A percentile compares a stretch with the other conserved stretches of the same genome.
These are phyloP conservation scores for Diacarnus erythraeanus DNA, from an alignment of 37 sponge, comb jelly and placozoan genomes.

Conservation along the genomic window DNA sequence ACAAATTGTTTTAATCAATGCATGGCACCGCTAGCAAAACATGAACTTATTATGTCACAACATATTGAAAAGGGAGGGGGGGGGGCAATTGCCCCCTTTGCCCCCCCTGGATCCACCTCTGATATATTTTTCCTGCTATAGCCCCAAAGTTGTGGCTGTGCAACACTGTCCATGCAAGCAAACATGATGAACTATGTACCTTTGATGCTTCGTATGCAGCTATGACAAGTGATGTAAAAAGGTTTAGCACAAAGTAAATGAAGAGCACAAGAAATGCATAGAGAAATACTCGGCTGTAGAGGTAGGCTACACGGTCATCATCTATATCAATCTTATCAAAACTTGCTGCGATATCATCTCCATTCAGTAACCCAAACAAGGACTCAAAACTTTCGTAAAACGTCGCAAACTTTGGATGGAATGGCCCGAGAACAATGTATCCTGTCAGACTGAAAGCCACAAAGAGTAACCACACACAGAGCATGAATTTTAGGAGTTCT, in stretches of 20 bases:
- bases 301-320: constrained; percentile 17
- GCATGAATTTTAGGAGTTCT: constrained; percentile 53
- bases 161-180: no score
- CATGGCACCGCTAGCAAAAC: no score
- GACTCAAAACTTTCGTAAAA: constrained; percentile 18
- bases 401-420: constrained; percentile 26
- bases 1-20: no score
- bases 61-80: no score
- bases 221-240: constrained; percentile 56
- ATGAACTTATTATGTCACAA: no score
- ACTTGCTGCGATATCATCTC: constrained; percentile 52
- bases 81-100: no score
- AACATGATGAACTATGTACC: no score
- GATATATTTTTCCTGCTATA: no score
- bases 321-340: constrained; percentile 4
- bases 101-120: no score
- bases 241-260: constrained; percentile 59
- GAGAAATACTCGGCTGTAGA: constrained; percentile 55
- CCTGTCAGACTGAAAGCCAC: constrained; percentile 51
- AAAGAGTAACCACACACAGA: constrained; percentile 52
- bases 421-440: constrained; percentile 46
- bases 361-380: constrained; percentile 57
- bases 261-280: constrained; percentile 48
- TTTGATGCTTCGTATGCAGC: constrained; percentile 44
- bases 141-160: no score